Conservation (phyloP, 2,888 invertebrate genomes). For the Philonicus albiceps region DNA sequence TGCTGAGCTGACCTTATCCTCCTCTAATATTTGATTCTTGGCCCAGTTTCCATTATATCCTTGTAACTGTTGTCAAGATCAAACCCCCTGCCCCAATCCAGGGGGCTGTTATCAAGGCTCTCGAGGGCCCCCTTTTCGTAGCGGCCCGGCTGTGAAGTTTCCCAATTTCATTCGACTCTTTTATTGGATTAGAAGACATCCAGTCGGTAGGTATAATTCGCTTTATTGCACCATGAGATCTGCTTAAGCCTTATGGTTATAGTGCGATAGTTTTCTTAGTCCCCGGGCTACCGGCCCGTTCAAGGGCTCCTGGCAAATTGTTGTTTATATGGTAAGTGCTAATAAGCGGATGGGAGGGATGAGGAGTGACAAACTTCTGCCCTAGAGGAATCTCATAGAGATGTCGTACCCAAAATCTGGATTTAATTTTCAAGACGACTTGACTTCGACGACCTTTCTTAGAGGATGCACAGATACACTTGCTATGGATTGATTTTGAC, state of each 20-base stretch:
- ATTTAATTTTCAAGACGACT: neutral
- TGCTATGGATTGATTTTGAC: neutral
- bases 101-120: neutral
- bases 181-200: slow-evolving; percentile 15
- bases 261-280: neutral
- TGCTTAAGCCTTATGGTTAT: neutral
- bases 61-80: slow-evolving; percentile 14
- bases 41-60: slow-evolving; percentile 14
- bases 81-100: neutral
- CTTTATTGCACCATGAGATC: neutral
- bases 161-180: slow-evolving; percentile 1
- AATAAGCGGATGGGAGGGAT: neutral
- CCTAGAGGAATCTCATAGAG: neutral
- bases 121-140: neutral
- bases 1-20: slow-evolving; percentile 32
- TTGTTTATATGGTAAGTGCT: slow-evolving; percentile 8
- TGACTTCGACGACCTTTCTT: neutral
- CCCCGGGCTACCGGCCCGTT: neutral
- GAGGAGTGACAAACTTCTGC: neutral
- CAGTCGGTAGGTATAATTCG: slow-evolving; percentile 10
- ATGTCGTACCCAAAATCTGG: neutral
- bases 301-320: neutral
- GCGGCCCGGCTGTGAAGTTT: neutral
- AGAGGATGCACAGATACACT: neutral
- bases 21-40: slow-evolving; percentile 6